Evolutionary conservation across 2,797 vertebrate genomes (phyloP).

Genomic region (Scyliorhinus canicula): DNA sequence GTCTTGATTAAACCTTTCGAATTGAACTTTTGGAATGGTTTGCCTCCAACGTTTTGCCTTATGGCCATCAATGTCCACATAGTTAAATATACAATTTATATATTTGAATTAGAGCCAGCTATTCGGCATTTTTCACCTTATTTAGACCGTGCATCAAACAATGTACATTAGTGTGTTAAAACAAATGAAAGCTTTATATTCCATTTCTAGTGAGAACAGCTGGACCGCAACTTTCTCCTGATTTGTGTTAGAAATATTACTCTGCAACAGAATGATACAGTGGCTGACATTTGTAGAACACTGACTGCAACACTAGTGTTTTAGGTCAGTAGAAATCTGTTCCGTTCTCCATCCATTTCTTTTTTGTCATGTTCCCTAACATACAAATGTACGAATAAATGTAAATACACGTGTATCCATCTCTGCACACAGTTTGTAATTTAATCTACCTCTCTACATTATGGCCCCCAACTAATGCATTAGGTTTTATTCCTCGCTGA

Average conservation of each 20-base stretch:
- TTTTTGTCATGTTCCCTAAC: neutral
- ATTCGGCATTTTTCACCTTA: neutral
- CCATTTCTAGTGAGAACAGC: neutral
- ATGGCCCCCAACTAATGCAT: neutral
- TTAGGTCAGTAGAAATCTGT: neutral
- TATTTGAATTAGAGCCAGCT: neutral
- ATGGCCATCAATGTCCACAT: neutral
- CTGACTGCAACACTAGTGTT: too few relatives aligned
- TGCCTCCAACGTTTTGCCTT: neutral
- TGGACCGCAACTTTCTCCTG: neutral
- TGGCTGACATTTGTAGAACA: neutral
- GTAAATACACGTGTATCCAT: neutral
- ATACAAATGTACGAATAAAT: neutral
- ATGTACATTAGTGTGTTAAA: neutral
- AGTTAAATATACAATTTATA: neutral
- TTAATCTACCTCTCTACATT: neutral
- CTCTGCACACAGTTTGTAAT: neutral
- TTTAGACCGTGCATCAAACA: neutral
- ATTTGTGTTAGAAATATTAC: neutral
- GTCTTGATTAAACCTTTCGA: neutral
- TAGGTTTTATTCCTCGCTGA: neutral
- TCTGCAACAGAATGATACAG: neutral
- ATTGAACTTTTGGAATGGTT: neutral
- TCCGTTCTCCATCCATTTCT: neutral
- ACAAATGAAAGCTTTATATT: constrained; percentile 2